Percentiles rank a stretch among this genome's conserved stretches.
These are phyloP conservation scores for Lottia scabra DNA, from an alignment of 2,888 invertebrate genomes.

Conservation along the genomic window DNA sequence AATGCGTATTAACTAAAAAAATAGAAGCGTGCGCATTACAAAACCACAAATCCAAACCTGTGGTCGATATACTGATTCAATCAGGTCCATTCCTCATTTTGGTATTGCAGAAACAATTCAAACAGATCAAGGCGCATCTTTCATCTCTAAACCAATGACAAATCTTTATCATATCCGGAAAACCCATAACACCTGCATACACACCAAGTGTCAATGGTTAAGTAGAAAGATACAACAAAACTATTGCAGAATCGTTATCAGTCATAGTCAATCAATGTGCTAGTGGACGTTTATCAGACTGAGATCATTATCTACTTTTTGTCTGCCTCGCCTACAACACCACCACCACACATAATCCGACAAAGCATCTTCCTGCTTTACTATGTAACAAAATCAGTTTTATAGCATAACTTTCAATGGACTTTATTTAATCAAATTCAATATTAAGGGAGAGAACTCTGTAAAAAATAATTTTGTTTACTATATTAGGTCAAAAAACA, in stretches of 20 bases:
- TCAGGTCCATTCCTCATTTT: neutral
- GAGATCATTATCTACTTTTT: neutral
- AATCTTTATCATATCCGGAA: neutral
- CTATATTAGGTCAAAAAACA: no score
- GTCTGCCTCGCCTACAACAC: neutral
- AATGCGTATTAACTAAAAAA: no score
- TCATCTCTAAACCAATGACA: neutral
- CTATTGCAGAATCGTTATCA: conserved; percentile 1
- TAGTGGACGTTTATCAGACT: neutral
- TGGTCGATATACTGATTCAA: neutral
- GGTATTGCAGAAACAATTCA: neutral
- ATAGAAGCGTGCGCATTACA: neutral
- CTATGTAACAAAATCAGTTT: no score
- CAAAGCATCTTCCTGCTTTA: no score
- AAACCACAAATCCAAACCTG: neutral
- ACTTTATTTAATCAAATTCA: no score
- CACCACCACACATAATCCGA: no score
- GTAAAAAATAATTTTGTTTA: no score
- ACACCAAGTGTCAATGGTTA: neutral
- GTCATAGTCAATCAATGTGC: neutral
- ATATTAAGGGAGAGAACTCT: no score
- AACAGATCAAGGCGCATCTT: neutral
- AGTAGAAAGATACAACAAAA: neutral
- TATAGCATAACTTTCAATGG: no score
- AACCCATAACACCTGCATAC: neutral